Evolutionary conservation across 2,797 vertebrate genomes (phyloP), one percentile per base, ranked within the genome.

Genomic region (Clamator glandarius): DNA sequence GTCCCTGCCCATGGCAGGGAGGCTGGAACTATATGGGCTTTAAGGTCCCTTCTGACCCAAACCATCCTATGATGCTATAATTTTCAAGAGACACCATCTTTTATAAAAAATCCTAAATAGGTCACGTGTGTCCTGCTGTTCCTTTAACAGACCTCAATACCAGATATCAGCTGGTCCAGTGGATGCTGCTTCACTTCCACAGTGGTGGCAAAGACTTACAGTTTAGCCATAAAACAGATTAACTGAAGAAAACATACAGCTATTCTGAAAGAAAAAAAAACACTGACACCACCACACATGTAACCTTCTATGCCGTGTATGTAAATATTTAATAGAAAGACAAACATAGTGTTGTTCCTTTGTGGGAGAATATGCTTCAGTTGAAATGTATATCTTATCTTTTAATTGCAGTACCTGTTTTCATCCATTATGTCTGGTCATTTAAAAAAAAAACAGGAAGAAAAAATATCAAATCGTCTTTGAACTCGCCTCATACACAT

Each of bases 371-470:
- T 33, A 90, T 33, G 51, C 20, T 55, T 68, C 3, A 54, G 85
- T 46, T 77, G 57, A 64, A 64, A 86, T 48, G 81, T 3, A 1
- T 20, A 61, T 21, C 44, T 89, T 77, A 70, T 77, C 63, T 90
- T 93, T 94, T 90, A 96, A 77, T 51, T 95, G 73, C 59, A 91
- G 33, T 48, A 48, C 19, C 25, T 74, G 35, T 80, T 88, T 84
- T 85, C 42, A 91, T 57, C 26, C 16, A 42, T 21, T 31, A 35
- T 52, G 15, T 41, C 54, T 55, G 25, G 26, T 51, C 28, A 72
- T 41, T 59, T 12, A 18, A 67, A 58, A 31, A 75, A 54, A 48
- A 19, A 13, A 4, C 2, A 39, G 66, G 2, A 28, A 41, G 3
- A 4, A 7, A 46, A 62, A 73, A 41, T 12, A 72, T 12, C 1